These are phyloP conservation scores for Gadus chalcogrammus DNA, from an alignment of 2,113 vertebrate genomes.

Conservation along the genomic window DNA sequence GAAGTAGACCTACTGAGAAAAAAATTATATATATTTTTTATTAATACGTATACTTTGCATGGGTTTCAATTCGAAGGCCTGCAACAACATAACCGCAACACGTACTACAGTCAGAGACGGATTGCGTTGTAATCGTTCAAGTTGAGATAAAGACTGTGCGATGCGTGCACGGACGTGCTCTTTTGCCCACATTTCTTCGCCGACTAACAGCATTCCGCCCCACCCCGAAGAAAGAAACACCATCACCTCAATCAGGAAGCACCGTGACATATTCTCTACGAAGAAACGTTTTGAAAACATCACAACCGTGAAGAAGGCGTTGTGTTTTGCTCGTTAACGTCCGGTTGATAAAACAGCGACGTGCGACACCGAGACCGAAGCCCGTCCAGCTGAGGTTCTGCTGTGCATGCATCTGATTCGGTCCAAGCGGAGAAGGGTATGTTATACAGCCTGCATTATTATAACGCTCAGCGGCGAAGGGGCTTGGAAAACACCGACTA, in stretches of 20 bases:
- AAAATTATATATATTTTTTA: no score
- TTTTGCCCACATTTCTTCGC: constrained; percentile 47
- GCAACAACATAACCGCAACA: no score
- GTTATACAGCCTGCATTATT: constrained; percentile 18
- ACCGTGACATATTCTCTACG: constrained; percentile 31
- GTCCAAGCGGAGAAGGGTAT: constrained; percentile 58
- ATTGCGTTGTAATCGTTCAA: background rate
- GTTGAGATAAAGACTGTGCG: background rate
- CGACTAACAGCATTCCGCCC: constrained; percentile 58
- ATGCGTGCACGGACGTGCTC: constrained; percentile 52
- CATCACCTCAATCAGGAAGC: constrained; percentile 73
- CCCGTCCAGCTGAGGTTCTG: constrained; percentile 25
- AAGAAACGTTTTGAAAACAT: constrained; percentile 30
- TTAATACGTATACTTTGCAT: no score
- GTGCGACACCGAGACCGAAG: no score
- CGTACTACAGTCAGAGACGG: no score
- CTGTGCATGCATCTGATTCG: constrained; percentile 68
- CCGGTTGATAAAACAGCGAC: no score
- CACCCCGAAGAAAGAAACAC: constrained; percentile 60
- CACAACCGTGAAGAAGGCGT: constrained; percentile 28
- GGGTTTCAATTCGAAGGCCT: no score
- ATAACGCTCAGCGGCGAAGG: constrained; percentile 8
- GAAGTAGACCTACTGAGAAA: no score
- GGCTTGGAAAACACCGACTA: no score
- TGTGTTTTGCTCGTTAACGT: constrained; percentile 6